Evolutionary conservation across 1,140 invertebrate genomes (phyloP).

Genomic region (Hycleus phaleratus): DNA sequence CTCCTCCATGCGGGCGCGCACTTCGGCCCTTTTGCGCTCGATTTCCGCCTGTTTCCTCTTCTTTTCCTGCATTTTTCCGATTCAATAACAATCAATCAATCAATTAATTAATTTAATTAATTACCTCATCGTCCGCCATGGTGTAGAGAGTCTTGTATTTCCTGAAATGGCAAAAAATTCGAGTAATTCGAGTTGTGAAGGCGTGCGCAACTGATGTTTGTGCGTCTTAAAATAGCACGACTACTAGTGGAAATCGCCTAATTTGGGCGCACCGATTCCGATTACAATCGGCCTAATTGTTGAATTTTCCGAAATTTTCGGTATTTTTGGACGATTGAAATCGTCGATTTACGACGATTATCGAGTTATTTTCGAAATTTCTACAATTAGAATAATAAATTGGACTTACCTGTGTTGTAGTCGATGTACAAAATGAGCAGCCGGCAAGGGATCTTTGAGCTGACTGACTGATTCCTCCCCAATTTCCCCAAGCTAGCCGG

Average conservation of each 20-base stretch:
- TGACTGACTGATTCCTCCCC: conserved; percentile 40
- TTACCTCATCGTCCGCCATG: conserved; percentile 82
- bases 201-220: not conserved
- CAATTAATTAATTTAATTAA: not conserved
- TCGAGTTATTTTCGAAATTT: too few species aligned
- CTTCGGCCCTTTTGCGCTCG: conserved; percentile 90
- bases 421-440: conserved; percentile 43
- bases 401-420: conserved; percentile 30
- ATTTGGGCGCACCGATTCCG: too few species aligned
- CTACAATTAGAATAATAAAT: not conserved
- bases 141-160: conserved; percentile 44
- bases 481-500: not conserved
- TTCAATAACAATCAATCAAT: not conserved
- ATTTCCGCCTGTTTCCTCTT: conserved; percentile 91
- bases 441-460: conserved; percentile 46
- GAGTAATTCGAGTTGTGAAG: not conserved
- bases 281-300: not conserved
- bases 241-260: not conserved
- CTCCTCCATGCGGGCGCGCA: conserved; percentile 91
- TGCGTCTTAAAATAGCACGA: not conserved
- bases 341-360: too few species aligned
- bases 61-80: conserved; percentile 60
- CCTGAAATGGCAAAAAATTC: conserved; percentile 17
- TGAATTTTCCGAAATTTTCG: not conserved
- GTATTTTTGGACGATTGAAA: not conserved